phyloP scores from a whole-genome alignment of 2,797 vertebrate species.

The Acipenser oxyrinchus region DNA sequence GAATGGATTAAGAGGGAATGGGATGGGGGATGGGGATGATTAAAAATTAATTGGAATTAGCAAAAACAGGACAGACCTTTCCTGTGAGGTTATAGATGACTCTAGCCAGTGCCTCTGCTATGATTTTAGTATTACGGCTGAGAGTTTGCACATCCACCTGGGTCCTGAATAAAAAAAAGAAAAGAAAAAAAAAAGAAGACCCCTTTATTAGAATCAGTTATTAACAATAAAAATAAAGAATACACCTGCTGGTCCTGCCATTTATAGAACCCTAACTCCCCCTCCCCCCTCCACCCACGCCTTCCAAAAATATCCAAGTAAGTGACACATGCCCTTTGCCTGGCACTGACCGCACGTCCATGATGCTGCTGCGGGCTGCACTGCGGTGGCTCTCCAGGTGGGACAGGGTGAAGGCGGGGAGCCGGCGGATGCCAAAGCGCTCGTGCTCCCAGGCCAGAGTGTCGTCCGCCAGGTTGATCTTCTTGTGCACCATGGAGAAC shows the following conservation, averaged over 20 bases:
- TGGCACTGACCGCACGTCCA: slow-evolving; percentile 87
- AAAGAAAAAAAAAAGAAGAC: not conserved
- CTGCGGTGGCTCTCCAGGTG: slow-evolving; percentile 86
- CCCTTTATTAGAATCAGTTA: slow-evolving; percentile 3
- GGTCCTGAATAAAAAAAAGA: slow-evolving; percentile 55
- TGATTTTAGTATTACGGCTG: slow-evolving; percentile 80
- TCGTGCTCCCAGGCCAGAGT: slow-evolving; percentile 96
- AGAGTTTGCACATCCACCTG: slow-evolving; percentile 80
- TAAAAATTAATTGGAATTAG: no score
- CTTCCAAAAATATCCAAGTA: not conserved
- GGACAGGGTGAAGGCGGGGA: slow-evolving; percentile 91
- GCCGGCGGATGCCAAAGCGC: slow-evolving; percentile 89
- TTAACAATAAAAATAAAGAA: slow-evolving; percentile 40
- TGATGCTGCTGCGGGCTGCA: slow-evolving; percentile 84
- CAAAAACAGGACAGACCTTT: slow-evolving; percentile 60
- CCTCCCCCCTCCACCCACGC: slow-evolving; percentile 51
- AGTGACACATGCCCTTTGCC: slow-evolving; percentile 16
- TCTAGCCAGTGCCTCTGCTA: slow-evolving; percentile 85
- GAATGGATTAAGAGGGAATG: no score
- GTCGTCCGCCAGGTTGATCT: slow-evolving; percentile 95
- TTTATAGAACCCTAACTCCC: slow-evolving; percentile 60
- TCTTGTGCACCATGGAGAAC: slow-evolving; percentile 98
- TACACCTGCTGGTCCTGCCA: no score
- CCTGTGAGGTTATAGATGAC: slow-evolving; percentile 96
- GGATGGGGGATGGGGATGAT: not conserved